phyloP scores from a whole-genome alignment of 1,140 invertebrate genomes.

The Tenebrio molitor region DNA sequence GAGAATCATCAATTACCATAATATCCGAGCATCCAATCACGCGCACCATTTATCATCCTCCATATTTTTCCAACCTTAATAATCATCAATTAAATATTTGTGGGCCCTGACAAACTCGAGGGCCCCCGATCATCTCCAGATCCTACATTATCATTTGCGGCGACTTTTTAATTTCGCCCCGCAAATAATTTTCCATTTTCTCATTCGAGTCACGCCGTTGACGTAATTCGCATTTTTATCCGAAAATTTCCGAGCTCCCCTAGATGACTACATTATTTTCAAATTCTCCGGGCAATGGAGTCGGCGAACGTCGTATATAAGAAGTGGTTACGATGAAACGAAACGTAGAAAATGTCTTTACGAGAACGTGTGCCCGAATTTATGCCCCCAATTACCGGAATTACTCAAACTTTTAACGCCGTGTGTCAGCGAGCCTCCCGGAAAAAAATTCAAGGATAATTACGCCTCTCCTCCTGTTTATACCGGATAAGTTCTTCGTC shows the following conservation, averaged over 20 bases:
- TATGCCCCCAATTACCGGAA: conserved; percentile 18
- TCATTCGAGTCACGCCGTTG: conserved; percentile 36
- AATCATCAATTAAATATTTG: conserved; percentile 31
- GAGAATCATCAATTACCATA: conserved; percentile 22
- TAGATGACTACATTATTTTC: conserved; percentile 48
- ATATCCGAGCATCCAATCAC: not conserved
- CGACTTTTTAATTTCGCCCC: conserved; percentile 43
- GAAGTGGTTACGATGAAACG: conserved; percentile 37
- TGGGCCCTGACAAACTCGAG: no score
- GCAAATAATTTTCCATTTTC: conserved; percentile 44
- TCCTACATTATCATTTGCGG: conserved; percentile 33
- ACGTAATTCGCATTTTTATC: conserved; percentile 45
- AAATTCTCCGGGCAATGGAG: conserved; percentile 43
- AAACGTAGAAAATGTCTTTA: conserved; percentile 34
- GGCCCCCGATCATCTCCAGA: no score
- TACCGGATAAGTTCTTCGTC: no score
- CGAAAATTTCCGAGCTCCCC: conserved; percentile 18
- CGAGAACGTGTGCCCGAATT: conserved; percentile 23
- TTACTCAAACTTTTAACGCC: conserved; percentile 9
- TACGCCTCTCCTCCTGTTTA: no score
- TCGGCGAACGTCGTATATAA: conserved; percentile 26
- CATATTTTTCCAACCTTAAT: not conserved
- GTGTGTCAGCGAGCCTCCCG: not conserved
- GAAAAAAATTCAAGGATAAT: not conserved
- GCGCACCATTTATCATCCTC: conserved; percentile 30